Percentiles rank a stretch among this genome's conserved stretches.
Evolutionary conservation across 1,140 invertebrate genomes (phyloP).

Genomic region (Elymnias hypermnestra): DNA sequence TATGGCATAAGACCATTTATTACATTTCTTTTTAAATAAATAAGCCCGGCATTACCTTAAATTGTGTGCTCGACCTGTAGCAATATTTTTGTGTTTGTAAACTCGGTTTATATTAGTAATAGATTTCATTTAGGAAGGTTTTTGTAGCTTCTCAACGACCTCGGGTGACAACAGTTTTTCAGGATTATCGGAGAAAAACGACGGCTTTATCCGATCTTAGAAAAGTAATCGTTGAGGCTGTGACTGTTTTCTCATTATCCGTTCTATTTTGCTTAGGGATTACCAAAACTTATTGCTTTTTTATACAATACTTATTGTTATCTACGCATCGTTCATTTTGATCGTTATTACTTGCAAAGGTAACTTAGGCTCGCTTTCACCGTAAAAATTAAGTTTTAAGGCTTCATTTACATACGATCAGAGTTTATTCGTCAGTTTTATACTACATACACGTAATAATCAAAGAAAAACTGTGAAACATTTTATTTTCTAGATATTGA

Average conservation of each 20-base stretch:
- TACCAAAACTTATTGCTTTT: constrained; percentile 9
- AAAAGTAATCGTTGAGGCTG: constrained; percentile 40
- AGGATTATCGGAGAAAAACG: constrained; percentile 63
- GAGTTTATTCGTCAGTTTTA: no score
- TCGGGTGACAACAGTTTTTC: constrained; percentile 47
- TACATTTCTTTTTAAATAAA: no score
- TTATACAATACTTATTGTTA: not conserved
- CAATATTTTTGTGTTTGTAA: not conserved
- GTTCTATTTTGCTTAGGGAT: constrained; percentile 34
- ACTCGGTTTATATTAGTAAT: constrained; percentile 6
- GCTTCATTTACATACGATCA: no score
- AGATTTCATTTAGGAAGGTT: constrained; percentile 11
- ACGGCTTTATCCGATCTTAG: constrained; percentile 56
- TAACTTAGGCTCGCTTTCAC: no score
- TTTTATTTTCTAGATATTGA: no score
- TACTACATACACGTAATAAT: no score
- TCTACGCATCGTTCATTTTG: not conserved
- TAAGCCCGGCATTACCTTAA: no score
- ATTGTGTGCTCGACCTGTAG: no score
- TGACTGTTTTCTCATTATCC: constrained; percentile 50
- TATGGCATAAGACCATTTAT: no score
- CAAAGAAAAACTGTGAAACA: no score
- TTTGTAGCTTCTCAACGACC: constrained; percentile 9
- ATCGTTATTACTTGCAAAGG: not conserved
- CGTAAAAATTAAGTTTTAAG: no score